phyloP scores from a whole-genome alignment of 2,888 invertebrate species.

The Leptinotarsa haldemani region DNA sequence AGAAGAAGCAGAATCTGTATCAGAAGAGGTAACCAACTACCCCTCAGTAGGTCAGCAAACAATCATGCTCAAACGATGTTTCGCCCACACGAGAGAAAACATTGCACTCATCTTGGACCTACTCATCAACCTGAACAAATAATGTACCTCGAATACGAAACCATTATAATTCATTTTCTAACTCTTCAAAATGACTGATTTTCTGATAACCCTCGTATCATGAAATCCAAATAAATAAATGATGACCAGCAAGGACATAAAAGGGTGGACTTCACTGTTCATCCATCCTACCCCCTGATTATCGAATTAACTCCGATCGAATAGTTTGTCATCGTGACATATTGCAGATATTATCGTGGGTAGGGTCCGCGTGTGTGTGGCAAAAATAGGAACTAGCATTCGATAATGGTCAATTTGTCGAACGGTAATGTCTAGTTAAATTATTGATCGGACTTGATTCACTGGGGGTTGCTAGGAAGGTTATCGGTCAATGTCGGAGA shows the following conservation, averaged over 20 bases:
- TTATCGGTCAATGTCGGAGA: no score
- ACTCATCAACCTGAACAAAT: no score
- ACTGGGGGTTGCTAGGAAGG: no score
- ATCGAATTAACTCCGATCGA: slow-evolving; percentile 40
- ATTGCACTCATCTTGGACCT: no score
- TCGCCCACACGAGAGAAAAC: no score
- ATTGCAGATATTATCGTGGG: slow-evolving; percentile 39
- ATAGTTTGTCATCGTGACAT: slow-evolving; percentile 48
- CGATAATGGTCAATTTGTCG: slow-evolving; percentile 20
- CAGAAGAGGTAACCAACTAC: no score
- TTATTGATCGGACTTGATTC: background rate
- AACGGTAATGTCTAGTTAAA: slow-evolving; percentile 6
- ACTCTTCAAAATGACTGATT: background rate
- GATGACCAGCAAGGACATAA: slow-evolving; percentile 20
- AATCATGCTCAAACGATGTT: no score
- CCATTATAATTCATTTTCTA: no score
- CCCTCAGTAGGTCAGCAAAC: no score
- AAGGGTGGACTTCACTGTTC: slow-evolving; percentile 10
- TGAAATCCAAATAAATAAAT: slow-evolving; percentile 16
- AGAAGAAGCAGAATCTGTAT: no score
- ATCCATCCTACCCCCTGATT: slow-evolving; percentile 30
- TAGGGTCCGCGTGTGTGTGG: slow-evolving; percentile 30
- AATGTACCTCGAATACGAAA: no score
- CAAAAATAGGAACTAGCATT: slow-evolving; percentile 9
- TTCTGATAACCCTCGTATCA: slow-evolving; percentile 13